These are phyloP conservation scores for Apostichopus japonicus DNA, from an alignment of 35 echinoderm and acorn worm species.

Conservation along the genomic window DNA sequence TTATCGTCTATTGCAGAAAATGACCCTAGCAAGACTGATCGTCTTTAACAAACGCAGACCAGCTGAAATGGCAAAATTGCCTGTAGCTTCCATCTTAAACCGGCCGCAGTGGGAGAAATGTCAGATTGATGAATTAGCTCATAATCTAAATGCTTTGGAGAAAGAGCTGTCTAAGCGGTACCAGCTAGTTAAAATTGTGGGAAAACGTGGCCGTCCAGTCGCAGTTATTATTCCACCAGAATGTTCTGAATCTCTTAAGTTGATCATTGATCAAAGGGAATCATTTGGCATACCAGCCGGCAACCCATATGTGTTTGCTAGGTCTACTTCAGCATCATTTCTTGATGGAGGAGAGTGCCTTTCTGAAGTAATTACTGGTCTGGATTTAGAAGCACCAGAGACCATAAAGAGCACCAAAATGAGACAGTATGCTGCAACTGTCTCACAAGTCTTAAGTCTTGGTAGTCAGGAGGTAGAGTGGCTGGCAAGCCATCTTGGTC, in stretches of 20 bases:
- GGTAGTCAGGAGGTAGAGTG: background rate
- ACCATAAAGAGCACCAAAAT: slow-evolving; percentile 12
- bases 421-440: slow-evolving; percentile 8
- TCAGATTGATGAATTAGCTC: background rate
- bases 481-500: slow-evolving; percentile 23
- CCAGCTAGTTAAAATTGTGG: background rate
- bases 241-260: too few species aligned
- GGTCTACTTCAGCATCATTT: too few species aligned
- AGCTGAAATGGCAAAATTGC: background rate
- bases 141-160: background rate
- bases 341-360: background rate
- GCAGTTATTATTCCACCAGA: too few species aligned
- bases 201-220: background rate
- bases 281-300: too few species aligned
- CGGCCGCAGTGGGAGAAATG: background rate
- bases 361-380: background rate
- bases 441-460: slow-evolving; percentile 8
- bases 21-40: slow-evolving; percentile 11
- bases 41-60: slow-evolving; percentile 25
- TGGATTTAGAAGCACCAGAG: background rate
- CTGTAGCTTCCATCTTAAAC: background rate
- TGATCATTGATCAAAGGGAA: too few species aligned
- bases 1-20: background rate
- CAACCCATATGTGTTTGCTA: too few species aligned
- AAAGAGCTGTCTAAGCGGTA: background rate